Conservation (phyloP, 2,888 invertebrate genomes). For the Cremastinae sp. region DNA sequence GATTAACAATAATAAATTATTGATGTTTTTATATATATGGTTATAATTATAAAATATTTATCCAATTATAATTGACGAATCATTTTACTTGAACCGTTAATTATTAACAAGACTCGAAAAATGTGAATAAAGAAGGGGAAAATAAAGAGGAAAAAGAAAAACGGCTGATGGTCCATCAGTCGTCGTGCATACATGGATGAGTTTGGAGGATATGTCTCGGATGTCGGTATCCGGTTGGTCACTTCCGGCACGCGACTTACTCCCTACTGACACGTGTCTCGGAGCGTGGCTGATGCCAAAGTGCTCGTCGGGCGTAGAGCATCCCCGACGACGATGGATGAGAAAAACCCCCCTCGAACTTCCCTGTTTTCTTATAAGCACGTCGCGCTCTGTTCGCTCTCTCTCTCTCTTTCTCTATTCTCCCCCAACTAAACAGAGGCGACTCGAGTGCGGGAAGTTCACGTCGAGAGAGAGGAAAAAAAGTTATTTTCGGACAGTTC, state of each 20-base stretch:
- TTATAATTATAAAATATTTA: no score
- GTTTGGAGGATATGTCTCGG: slow-evolving; percentile 72
- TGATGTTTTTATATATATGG: no score
- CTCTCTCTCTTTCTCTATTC: no score
- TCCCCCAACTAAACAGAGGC: no score
- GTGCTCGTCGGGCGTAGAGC: slow-evolving; percentile 46
- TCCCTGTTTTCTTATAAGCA: slow-evolving; percentile 47
- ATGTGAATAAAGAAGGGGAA: no score
- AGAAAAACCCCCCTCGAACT: slow-evolving; percentile 60
- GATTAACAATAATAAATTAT: no score
- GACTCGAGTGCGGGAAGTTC: no score
- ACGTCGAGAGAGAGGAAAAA: slow-evolving; percentile 38
- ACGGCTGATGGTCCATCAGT: slow-evolving; percentile 24
- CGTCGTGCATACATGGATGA: slow-evolving; percentile 1
- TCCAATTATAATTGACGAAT: no score
- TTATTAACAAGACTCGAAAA: no score
- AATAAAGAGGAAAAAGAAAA: slow-evolving; percentile 58
- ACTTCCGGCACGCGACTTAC: slow-evolving; percentile 80
- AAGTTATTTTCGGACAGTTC: slow-evolving; percentile 43
- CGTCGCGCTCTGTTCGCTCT: slow-evolving; percentile 9
- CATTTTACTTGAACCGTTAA: no score
- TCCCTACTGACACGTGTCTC: slow-evolving; percentile 76
- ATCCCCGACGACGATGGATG: slow-evolving; percentile 26
- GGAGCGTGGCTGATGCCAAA: slow-evolving; percentile 64
- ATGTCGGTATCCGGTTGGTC: slow-evolving; percentile 80